Conservation (phyloP, 2,797 vertebrate species). For the Dicrostonyx torquatus region DNA sequence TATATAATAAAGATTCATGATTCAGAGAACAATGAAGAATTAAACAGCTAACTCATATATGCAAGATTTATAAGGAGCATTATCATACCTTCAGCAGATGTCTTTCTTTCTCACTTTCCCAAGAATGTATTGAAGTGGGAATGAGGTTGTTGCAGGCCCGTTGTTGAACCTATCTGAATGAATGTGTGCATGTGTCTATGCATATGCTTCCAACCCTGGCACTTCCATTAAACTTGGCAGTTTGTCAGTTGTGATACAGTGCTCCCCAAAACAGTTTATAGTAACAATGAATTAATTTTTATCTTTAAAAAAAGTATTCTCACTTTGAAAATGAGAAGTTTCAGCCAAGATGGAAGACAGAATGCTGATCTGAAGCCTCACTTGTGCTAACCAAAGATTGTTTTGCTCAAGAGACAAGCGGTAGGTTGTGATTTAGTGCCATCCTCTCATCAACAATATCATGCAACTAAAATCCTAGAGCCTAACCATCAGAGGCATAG, state of each 20-base stretch:
- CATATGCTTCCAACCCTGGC: neutral
- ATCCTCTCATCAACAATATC: neutral
- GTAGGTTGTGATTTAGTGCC: slow-evolving; percentile 4
- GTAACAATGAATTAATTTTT: neutral
- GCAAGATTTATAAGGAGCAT: neutral
- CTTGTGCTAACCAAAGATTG: neutral
- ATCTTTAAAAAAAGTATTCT: neutral
- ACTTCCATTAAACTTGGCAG: neutral
- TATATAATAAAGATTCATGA: slow-evolving; percentile 3
- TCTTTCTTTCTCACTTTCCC: neutral
- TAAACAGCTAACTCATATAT: neutral
- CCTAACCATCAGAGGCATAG: neutral
- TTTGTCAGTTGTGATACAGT: neutral
- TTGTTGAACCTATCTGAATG: neutral
- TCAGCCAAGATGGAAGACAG: neutral
- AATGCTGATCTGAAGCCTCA: neutral
- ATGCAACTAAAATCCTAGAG: neutral
- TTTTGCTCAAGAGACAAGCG: neutral
- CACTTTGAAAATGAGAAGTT: neutral
- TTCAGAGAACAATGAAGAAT: neutral
- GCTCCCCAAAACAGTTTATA: neutral
- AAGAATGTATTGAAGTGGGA: neutral
- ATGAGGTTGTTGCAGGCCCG: neutral
- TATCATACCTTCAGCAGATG: neutral
- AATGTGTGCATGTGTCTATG: fast-evolving